Conservation (phyloP, 2,797 vertebrate genomes). For the Rhodeus uyekii region DNA sequence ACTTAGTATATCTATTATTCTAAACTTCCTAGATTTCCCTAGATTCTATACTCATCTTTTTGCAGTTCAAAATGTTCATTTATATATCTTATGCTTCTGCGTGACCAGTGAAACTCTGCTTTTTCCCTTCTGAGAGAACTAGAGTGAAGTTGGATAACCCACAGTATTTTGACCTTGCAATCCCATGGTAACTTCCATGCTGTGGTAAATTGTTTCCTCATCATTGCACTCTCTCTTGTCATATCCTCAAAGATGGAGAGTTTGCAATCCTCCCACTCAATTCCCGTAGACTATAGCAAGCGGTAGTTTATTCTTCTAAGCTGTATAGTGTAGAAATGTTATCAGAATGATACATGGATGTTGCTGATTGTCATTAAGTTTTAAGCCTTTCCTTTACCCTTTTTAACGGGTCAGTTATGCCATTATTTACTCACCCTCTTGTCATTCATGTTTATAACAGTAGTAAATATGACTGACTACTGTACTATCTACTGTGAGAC, state of each 20-base stretch:
- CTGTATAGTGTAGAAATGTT: not conserved
- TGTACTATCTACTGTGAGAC: not conserved
- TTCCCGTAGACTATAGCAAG: not conserved
- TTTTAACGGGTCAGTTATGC: not conserved
- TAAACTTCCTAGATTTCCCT: no score
- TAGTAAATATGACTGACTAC: not conserved
- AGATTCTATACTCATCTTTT: not conserved
- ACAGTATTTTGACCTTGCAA: not conserved
- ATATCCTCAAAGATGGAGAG: conserved; percentile 9
- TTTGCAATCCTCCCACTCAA: conserved; percentile 1
- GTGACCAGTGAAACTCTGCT: not conserved
- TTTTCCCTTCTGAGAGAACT: not conserved
- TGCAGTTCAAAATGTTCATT: not conserved
- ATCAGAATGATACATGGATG: not conserved
- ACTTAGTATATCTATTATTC: no score
- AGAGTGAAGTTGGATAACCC: not conserved
- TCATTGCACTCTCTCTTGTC: conserved; percentile 16
- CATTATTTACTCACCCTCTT: not conserved
- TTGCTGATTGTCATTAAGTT: not conserved
- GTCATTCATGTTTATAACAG: not conserved
- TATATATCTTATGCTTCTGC: not conserved
- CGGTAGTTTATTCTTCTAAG: not conserved
- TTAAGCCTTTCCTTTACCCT: not conserved
- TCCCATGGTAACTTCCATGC: conserved; percentile 10
- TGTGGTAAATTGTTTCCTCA: conserved; percentile 13